phyloP scores from a whole-genome alignment of 2,797 vertebrate species.

The Xiphorhynchus erythropygius region DNA sequence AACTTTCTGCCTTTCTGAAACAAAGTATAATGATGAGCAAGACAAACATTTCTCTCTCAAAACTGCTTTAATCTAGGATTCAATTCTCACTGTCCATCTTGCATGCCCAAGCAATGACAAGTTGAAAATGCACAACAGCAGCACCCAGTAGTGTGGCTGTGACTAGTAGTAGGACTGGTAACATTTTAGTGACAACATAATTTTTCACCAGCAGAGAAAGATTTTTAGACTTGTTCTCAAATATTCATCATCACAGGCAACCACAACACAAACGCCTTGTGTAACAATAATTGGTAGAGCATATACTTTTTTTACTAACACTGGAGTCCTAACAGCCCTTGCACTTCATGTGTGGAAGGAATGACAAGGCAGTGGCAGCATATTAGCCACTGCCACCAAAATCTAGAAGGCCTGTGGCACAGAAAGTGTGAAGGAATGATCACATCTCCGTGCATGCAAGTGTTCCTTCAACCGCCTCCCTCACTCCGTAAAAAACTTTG shows the following conservation, averaged over 20 bases:
- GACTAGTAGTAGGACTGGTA: not conserved
- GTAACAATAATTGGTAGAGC: not conserved
- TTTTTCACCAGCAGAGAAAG: not conserved
- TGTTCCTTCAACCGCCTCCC: not conserved
- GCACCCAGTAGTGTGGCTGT: not conserved
- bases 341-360: not conserved
- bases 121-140: not conserved
- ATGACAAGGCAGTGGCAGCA: rapidly evolving
- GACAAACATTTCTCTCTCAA: not conserved
- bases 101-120: not conserved
- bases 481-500: not conserved
- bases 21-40: not conserved
- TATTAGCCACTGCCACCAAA: not conserved
- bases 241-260: not conserved
- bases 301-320: not conserved
- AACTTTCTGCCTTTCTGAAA: not conserved
- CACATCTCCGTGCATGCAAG: not conserved
- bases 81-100: not conserved
- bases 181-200: not conserved
- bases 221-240: not conserved
- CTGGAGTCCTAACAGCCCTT: not conserved
- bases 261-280: not conserved
- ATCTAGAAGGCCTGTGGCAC: not conserved
- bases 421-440: not conserved
- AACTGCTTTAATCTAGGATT: not conserved